phyloP scores from a whole-genome alignment of 1,140 invertebrate genomes.

The Schlechtendalia chinensis region DNA sequence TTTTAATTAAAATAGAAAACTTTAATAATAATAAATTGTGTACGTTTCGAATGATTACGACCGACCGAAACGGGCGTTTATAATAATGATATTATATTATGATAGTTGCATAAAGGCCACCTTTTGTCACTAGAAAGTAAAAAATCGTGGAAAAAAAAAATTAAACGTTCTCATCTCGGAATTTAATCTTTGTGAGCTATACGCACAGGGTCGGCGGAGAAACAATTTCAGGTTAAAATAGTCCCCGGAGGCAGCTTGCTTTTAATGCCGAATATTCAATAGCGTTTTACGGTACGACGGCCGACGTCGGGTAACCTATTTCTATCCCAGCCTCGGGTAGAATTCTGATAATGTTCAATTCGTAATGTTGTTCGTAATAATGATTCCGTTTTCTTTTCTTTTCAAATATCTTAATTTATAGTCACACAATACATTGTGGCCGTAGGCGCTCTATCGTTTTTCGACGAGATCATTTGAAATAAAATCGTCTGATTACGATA shows the following conservation, averaged over 20 bases:
- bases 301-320: background rate
- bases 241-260: background rate
- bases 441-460: too few species aligned
- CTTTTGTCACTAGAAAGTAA: background rate
- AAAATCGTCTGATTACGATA: background rate
- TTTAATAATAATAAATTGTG: constrained; percentile 4
- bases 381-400: too few species aligned
- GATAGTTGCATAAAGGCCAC: background rate
- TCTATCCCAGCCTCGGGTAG: background rate
- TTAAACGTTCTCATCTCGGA: background rate
- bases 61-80: background rate
- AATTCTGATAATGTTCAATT: too few species aligned
- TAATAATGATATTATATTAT: background rate
- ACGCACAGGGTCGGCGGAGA: too few species aligned
- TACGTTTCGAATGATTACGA: background rate
- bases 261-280: constrained; percentile 6
- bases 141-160: background rate
- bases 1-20: constrained; percentile 31
- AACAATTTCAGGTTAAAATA: constrained; percentile 7
- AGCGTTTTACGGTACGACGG: background rate
- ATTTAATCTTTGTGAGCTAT: background rate
- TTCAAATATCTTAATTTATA: too few species aligned
- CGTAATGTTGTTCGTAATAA: too few species aligned
- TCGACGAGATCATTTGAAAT: too few species aligned
- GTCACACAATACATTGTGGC: too few species aligned